phyloP scores from a whole-genome alignment of 37 sponge, comb jelly and placozoan species.

The Bolinopsis microptera region DNA sequence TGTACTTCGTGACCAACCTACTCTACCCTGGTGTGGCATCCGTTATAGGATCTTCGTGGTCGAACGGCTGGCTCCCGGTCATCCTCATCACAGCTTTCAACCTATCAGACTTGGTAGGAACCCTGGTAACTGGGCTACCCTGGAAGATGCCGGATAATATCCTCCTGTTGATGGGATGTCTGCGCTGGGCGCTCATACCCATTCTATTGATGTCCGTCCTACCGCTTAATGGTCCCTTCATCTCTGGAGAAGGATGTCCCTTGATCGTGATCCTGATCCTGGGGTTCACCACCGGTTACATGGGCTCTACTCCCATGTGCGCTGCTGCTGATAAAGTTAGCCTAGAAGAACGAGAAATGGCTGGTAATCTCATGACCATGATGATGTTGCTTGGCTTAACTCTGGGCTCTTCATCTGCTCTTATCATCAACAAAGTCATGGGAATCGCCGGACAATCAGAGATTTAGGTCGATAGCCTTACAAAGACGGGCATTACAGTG shows the following conservation, averaged over 20 bases:
- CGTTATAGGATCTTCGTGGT: conserved; percentile 71
- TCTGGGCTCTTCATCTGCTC: conserved; percentile 37
- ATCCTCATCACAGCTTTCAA: conserved; percentile 79
- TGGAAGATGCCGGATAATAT: conserved; percentile 33
- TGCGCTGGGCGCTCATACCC: conserved; percentile 74
- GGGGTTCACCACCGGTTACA: conserved; percentile 81
- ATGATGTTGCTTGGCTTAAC: conserved; percentile 58
- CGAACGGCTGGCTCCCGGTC: conserved; percentile 80
- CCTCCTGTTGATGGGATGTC: conserved; percentile 67
- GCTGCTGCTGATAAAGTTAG: conserved; percentile 69
- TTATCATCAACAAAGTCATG: conserved; percentile 15
- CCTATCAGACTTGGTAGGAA: conserved; percentile 72
- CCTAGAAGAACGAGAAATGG: conserved; percentile 72
- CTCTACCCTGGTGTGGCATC: conserved; percentile 82
- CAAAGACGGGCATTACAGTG: no score
- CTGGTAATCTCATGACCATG: conserved; percentile 72
- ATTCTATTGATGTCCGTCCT: conserved; percentile 73
- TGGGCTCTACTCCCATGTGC: conserved; percentile 76
- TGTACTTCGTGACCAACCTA: conserved; percentile 78
- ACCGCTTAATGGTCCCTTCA: conserved; percentile 65
- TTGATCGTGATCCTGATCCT: conserved; percentile 64
- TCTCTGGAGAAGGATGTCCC: conserved; percentile 57
- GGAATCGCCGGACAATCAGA: conserved; percentile 27
- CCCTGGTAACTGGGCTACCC: conserved; percentile 23
- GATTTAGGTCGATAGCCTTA: not conserved